Evolutionary conservation across 2,888 invertebrate species (phyloP).

Genomic region (Pseudococcus longispinus): DNA sequence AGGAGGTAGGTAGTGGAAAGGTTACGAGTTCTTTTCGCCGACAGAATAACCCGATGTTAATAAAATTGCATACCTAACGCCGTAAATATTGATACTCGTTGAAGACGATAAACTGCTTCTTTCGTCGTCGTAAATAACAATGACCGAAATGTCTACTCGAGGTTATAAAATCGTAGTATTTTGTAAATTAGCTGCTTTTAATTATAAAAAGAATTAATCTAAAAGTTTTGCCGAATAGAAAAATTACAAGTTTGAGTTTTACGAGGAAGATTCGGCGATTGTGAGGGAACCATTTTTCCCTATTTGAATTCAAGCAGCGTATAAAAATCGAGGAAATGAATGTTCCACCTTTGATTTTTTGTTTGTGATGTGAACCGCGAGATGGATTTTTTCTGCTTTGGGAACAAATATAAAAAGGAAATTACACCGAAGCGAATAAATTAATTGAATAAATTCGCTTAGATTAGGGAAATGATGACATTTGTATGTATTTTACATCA

Average conservation of each 20-base stretch:
- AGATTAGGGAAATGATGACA: neutral
- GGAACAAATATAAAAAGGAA: neutral
- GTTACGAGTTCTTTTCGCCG: neutral
- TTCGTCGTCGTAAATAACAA: neutral
- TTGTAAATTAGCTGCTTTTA: neutral
- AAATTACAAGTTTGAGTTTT: neutral
- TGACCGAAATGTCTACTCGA: neutral
- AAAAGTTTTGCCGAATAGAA: neutral
- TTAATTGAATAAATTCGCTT: neutral
- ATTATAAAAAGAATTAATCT: neutral
- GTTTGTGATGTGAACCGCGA: neutral
- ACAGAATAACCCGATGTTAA: neutral
- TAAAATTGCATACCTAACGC: conserved; percentile 6
- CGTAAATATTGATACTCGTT: neutral
- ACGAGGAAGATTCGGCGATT: neutral
- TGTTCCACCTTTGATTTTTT: neutral
- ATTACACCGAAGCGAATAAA: neutral
- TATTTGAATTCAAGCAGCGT: neutral
- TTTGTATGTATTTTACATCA: neutral
- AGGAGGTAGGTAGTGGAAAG: neutral
- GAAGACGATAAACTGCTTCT: neutral
- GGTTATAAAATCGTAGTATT: neutral
- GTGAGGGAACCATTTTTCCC: neutral
- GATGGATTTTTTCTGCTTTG: neutral
- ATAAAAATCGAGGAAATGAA: neutral